Evolutionary conservation across 2,888 invertebrate genomes (phyloP).

Genomic region (Eupithecia tripunctaria): DNA sequence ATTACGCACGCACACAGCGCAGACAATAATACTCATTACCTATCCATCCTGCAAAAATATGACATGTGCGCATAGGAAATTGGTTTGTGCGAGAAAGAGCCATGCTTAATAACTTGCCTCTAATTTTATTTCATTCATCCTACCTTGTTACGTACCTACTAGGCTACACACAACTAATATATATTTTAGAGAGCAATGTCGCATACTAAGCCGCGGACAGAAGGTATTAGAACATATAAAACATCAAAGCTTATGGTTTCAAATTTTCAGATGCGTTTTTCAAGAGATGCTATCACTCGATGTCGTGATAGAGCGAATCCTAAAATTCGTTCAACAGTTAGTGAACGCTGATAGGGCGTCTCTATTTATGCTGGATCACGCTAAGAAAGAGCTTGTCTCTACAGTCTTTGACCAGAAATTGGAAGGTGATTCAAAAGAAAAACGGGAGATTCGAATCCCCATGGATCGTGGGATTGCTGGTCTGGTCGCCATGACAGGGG

Average conservation of each 20-base stretch:
- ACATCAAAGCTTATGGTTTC: background rate
- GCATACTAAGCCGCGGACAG: background rate
- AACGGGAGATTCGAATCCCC: slow-evolving; percentile 87
- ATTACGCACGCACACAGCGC: no score
- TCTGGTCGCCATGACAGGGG: slow-evolving; percentile 91
- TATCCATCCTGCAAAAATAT: no score
- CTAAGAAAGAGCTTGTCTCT: slow-evolving; percentile 90
- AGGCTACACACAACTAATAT: no score
- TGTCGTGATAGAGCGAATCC: slow-evolving; percentile 91
- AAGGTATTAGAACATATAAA: background rate
- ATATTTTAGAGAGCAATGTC: no score
- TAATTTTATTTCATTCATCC: no score
- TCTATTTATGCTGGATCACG: slow-evolving; percentile 90
- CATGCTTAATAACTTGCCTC: no score
- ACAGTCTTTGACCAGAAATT: slow-evolving; percentile 89
- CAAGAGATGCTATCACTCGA: slow-evolving; percentile 95
- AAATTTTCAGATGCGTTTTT: slow-evolving; percentile 90
- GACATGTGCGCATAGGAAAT: no score
- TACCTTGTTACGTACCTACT: no score
- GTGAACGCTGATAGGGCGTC: slow-evolving; percentile 94
- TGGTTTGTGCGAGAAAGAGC: no score
- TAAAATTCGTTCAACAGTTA: slow-evolving; percentile 92
- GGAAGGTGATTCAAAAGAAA: slow-evolving; percentile 61
- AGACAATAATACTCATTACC: no score
- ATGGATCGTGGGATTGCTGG: slow-evolving; percentile 92